Conservation (phyloP, 2,113 vertebrate genomes). For the Leptobrachium ailaonicum region DNA sequence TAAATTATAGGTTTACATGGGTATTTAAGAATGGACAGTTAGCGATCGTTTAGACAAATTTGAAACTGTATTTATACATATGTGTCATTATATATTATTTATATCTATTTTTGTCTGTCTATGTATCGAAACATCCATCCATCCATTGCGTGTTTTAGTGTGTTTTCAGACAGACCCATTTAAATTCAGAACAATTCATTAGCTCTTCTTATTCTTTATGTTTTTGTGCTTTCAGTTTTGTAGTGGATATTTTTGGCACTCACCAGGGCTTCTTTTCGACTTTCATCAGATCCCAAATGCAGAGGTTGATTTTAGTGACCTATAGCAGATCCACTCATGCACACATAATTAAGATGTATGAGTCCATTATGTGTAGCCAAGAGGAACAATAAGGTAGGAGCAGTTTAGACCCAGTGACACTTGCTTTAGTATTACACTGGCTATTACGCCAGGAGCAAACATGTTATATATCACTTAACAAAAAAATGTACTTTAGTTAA, state of each 20-base stretch:
- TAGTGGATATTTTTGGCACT: conserved; percentile 7
- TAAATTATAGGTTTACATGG: no score
- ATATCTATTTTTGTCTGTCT: no score
- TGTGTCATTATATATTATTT: no score
- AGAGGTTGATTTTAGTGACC: conserved; percentile 48
- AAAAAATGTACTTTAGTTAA: conserved; percentile 41
- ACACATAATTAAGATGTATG: conserved; percentile 57
- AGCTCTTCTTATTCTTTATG: neutral
- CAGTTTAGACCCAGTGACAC: conserved; percentile 38
- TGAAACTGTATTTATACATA: no score
- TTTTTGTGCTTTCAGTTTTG: conserved; percentile 20
- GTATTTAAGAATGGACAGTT: no score
- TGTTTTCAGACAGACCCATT: no score
- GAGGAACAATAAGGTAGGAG: conserved; percentile 1
- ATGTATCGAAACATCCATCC: no score
- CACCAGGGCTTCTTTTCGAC: conserved; percentile 12
- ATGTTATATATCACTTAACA: neutral
- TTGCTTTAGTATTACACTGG: conserved; percentile 26
- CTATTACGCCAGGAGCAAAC: conserved; percentile 22
- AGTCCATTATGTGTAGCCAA: conserved; percentile 54
- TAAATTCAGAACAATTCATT: no score
- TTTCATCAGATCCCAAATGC: conserved; percentile 30
- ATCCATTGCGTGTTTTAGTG: no score
- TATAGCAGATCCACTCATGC: conserved; percentile 48
- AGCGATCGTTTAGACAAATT: no score